Evolutionary conservation across 1,140 invertebrate species (phyloP), one percentile per base, ranked within the genome.

Genomic region (Drosophila sechellia): DNA sequence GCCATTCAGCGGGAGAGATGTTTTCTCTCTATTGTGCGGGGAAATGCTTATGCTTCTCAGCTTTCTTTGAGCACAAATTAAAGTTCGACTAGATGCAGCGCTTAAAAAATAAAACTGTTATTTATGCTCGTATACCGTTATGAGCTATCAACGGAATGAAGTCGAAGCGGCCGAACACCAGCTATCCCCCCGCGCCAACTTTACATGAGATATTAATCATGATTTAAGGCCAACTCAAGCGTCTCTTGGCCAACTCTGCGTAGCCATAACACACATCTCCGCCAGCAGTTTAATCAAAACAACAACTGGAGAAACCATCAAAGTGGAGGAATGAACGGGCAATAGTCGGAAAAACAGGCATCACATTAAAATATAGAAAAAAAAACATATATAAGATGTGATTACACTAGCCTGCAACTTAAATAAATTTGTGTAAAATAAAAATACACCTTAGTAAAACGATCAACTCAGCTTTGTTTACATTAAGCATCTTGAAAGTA

Each of bases 121-220:
- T 71, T 68, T 68, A 65, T 68, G 46, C 31, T 42, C 10, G n/a
- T 27, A 40, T 34, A 69, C 66, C 64, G 66, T 70, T 70, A 70
- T 56, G 64, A 54, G 20, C 63, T 45, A 70, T 69, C 66, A 68
- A 70, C 63, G 42, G 37, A 70, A 68, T 70, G 66, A 68, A 68
- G 66, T 55, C 46, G 48, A 48, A 39, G 37, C 11, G 4, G 35
- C 13, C 4, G 40, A 42, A 46, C 65, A 20, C 20, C 20, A 22
- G 3, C 20, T 22, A 2, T 46, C 22, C 31, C 43, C 25, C 35
- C 15, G 37, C n/a, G 64, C 39, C 5, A 27, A 40, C 64, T 70
- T 70, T 48, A 37, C 66, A 40, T 69, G 56, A 56, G 65, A 71
- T 56, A 71, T 71, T 71, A 71, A 71, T 71, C 65, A 71, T 70